A percentile compares a stretch with the other conserved stretches of the same genome.
Conservation (phyloP, 2,888 invertebrate genomes). For the Himalopsyche japonica region DNA sequence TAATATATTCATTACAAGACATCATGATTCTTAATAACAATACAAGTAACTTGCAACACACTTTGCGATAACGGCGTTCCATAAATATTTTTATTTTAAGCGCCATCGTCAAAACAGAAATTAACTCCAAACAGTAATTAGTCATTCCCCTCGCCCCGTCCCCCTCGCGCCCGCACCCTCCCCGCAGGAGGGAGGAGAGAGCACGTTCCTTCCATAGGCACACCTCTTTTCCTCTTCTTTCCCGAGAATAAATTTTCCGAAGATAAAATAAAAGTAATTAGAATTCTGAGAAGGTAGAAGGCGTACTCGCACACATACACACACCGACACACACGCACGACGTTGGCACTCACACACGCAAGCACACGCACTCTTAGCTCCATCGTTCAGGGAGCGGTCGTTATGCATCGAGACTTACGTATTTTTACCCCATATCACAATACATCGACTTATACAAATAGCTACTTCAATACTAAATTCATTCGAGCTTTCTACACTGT, state of each 20-base stretch:
- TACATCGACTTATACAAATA: no score
- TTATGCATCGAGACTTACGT: neutral
- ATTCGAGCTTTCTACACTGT: no score
- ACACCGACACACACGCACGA: constrained; percentile 12
- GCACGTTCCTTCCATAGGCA: constrained; percentile 35
- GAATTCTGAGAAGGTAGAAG: constrained; percentile 41
- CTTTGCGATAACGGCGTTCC: neutral
- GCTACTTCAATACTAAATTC: no score
- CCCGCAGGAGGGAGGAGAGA: constrained; percentile 17
- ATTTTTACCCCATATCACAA: no score
- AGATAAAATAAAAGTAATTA: constrained; percentile 42
- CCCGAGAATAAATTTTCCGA: constrained; percentile 41
- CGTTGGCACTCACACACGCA: constrained; percentile 4
- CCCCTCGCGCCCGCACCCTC: constrained; percentile 5
- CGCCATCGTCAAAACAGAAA: constrained; percentile 41
- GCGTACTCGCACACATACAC: constrained; percentile 24
- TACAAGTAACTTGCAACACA: neutral
- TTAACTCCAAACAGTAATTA: constrained; percentile 41
- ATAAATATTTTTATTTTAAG: constrained; percentile 40
- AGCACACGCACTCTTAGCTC: neutral
- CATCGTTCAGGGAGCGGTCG: neutral
- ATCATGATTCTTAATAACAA: neutral
- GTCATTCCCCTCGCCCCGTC: constrained; percentile 32
- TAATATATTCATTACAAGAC: neutral
- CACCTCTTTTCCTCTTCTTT: constrained; percentile 40